Conservation (phyloP, 2,113 vertebrate genomes). For the Sinocyclocheilus rhinocerous region DNA sequence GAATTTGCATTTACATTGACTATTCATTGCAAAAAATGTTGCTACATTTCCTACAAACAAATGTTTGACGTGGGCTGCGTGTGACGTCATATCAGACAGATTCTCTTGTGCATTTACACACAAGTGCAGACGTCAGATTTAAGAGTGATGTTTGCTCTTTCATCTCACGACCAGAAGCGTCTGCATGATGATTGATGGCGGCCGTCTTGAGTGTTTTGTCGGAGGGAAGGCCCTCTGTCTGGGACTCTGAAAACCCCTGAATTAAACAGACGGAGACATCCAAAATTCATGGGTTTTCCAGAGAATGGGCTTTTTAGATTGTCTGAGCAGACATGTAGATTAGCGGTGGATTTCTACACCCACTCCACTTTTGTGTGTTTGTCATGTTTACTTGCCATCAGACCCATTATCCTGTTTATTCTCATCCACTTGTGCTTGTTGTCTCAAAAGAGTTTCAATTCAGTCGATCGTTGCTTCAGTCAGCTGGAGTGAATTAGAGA, state of each 20-base stretch:
- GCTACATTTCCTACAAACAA: not conserved
- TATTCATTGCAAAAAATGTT: not conserved
- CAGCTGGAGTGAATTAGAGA: conserved; percentile 39
- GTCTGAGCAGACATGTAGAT: conserved; percentile 10
- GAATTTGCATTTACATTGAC: not conserved
- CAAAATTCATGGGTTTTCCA: not conserved
- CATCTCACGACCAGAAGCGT: not conserved
- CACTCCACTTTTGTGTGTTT: conserved; percentile 20
- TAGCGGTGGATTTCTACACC: conserved; percentile 10
- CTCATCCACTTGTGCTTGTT: conserved; percentile 43
- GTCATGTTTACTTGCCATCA: conserved; percentile 42
- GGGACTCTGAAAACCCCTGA: not conserved
- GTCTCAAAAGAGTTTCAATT: conserved; percentile 51
- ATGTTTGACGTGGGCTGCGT: not conserved
- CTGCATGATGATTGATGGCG: not conserved
- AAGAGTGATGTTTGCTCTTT: not conserved
- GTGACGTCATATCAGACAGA: not conserved
- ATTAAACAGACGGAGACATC: not conserved
- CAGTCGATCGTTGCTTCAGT: conserved; percentile 28
- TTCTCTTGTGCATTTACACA: conserved; percentile 3
- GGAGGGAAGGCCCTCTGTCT: not conserved
- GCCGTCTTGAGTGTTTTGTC: not conserved
- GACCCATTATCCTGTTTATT: conserved; percentile 48
- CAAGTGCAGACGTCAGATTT: not conserved
- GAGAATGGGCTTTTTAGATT: not conserved